Evolutionary conservation across 2,888 invertebrate genomes (phyloP).

Genomic region (Helicoverpa assulta): DNA sequence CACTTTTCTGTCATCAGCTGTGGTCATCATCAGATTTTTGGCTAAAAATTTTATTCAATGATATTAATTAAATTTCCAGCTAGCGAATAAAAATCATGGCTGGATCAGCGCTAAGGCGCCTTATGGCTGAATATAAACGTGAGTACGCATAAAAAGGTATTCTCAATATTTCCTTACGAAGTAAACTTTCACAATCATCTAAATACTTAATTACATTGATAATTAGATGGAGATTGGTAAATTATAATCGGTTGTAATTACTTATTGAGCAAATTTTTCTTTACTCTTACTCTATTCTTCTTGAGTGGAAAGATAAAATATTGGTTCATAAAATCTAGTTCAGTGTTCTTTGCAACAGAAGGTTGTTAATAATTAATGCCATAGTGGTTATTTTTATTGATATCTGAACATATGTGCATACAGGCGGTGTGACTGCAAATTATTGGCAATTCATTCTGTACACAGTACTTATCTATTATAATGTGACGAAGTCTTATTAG

Average conservation of each 20-base stretch:
- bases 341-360: background rate
- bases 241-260: background rate
- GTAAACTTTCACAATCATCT: constrained; percentile 10
- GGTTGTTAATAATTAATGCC: background rate
- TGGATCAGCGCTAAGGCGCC: constrained; percentile 94
- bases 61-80: constrained; percentile 20
- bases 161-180: constrained; percentile 1
- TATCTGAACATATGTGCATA: background rate
- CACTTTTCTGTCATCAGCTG: constrained; percentile 6
- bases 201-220: constrained; percentile 12
- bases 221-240: background rate
- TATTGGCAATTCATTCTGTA: constrained; percentile 1
- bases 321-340: background rate
- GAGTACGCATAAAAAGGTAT: constrained; percentile 71
- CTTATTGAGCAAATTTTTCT: background rate
- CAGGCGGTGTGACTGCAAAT: background rate
- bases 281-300: background rate
- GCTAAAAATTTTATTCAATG: constrained; percentile 25
- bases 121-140: constrained; percentile 97
- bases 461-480: too few species aligned
- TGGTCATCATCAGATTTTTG: constrained; percentile 26
- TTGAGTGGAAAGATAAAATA: background rate
- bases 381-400: background rate
- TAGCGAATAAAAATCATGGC: constrained; percentile 91
- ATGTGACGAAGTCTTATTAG: too few species aligned